phyloP scores from a whole-genome alignment of 2,113 vertebrate species.

The Tapirus terrestris region DNA sequence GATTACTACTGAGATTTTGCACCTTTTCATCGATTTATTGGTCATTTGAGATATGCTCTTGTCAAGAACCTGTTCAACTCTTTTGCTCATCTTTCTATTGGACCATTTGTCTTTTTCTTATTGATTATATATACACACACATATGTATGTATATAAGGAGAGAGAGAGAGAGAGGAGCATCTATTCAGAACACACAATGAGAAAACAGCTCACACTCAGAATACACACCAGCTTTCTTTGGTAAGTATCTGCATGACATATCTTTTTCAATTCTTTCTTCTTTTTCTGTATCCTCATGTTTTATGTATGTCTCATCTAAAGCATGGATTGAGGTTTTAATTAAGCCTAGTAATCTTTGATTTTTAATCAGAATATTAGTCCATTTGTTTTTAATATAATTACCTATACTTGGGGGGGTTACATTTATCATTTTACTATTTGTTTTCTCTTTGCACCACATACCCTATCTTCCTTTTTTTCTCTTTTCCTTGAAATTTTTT shows the following conservation, averaged over 20 bases:
- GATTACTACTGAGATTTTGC: not conserved
- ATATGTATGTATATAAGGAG: no score
- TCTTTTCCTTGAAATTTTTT: slow-evolving; percentile 11
- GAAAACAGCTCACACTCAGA: not conserved
- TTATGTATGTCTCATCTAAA: not conserved
- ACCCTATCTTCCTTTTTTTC: not conserved
- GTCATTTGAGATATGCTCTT: not conserved
- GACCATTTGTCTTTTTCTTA: not conserved
- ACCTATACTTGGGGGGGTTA: not conserved
- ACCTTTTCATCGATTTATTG: not conserved
- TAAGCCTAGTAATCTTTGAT: not conserved
- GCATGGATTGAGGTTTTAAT: not conserved
- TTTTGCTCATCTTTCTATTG: not conserved
- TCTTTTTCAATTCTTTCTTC: not conserved
- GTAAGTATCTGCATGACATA: not conserved
- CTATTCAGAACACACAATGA: not conserved
- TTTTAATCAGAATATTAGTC: slow-evolving; percentile 26
- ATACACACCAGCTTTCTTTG: not conserved
- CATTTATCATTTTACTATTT: not conserved
- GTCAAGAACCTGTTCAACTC: not conserved
- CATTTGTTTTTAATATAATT: slow-evolving; percentile 7
- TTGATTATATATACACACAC: not conserved
- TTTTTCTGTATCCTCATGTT: not conserved
- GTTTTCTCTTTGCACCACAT: not conserved
- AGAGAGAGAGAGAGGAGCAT: no score